Evolutionary conservation across 2,888 invertebrate genomes (phyloP), one percentile per base, ranked within the genome.

Genomic region (Nebria salina): DNA sequence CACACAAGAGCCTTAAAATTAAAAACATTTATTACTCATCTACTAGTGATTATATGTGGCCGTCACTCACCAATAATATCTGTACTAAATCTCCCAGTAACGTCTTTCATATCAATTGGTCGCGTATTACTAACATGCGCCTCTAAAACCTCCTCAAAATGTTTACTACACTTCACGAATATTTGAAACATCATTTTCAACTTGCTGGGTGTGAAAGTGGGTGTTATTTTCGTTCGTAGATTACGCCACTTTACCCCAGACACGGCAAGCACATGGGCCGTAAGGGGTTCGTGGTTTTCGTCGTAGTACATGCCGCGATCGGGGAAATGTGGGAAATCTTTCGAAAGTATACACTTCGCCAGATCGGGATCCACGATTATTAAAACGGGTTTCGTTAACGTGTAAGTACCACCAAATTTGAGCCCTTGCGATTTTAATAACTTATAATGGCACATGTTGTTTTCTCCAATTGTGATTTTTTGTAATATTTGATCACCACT

Each of bases 271-370:
- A 76, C 25, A 42, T 76, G 42, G 13, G 65, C 76, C 1, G 65
- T n/a, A 8, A 76, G 65, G 2, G 76, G 76, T 65, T 76, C 66
- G 34, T 20, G 11, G 13, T 65, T 65, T 26, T 76, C 76, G 26
- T 76, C 66, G n/a, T n/a, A 11, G 34, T 76, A 66, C 26, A 76
- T 34, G 0, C 65, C 65, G 13, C 76, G 25, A 25, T 76, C 65
- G 34, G 83, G 84, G 76, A 87, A 87, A 82, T 85, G 82, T 26
- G 82, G 72, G 78, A 86, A 86, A 76, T 87, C 86, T 80, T 85
- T 86, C 43, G 85, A 83, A 70, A 86, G 68, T 64, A 87, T 81
- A 2, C 81, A 74, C 82, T 86, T 86, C 3, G 86, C 84, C 34
- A 86, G 66, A 75, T 84, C 83, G 6, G 86, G 85, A 81, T 86